A percentile compares a stretch with the other conserved stretches of the same genome.
Evolutionary conservation across 2,888 invertebrate genomes (phyloP).

Genomic region (Magallana nippona): DNA sequence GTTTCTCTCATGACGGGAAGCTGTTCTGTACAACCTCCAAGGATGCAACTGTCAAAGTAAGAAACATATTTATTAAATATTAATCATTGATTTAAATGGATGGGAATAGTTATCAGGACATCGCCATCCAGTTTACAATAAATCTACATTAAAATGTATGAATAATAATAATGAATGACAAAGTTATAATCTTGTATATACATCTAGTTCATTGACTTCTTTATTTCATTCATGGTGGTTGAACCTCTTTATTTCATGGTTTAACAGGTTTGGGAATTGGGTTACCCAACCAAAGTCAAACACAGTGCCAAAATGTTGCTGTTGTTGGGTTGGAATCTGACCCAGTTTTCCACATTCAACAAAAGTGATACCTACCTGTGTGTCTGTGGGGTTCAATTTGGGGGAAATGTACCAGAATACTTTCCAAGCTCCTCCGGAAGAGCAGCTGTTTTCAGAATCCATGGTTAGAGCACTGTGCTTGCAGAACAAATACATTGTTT

Average conservation of each 20-base stretch:
- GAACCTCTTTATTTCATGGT: not conserved
- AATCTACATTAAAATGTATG: no score
- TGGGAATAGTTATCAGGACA: no score
- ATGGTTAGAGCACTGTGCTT: not conserved
- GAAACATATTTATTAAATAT: conserved; percentile 57
- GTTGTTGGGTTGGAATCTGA: conserved; percentile 59
- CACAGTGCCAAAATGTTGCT: conserved; percentile 51
- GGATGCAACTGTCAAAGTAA: conserved; percentile 89
- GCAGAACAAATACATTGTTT: not conserved
- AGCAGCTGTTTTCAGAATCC: conserved; percentile 19
- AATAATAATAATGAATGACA: no score
- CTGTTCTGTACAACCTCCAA: conserved; percentile 92
- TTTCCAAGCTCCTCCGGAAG: not conserved
- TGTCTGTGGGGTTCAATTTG: conserved; percentile 61
- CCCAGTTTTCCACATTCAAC: conserved; percentile 66
- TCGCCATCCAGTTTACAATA: no score
- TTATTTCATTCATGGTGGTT: not conserved
- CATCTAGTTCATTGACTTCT: not conserved
- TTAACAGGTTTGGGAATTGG: conserved; percentile 56
- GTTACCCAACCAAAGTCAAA: conserved; percentile 54
- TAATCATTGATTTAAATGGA: no score
- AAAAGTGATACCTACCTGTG: conserved; percentile 59
- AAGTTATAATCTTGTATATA: not conserved
- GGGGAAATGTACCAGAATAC: not conserved
- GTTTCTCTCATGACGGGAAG: conserved; percentile 90